Percentiles rank a stretch among this genome's conserved stretches.
These are phyloP conservation scores for Cygnus atratus DNA, from an alignment of 2,113 vertebrate species.

Conservation along the genomic window DNA sequence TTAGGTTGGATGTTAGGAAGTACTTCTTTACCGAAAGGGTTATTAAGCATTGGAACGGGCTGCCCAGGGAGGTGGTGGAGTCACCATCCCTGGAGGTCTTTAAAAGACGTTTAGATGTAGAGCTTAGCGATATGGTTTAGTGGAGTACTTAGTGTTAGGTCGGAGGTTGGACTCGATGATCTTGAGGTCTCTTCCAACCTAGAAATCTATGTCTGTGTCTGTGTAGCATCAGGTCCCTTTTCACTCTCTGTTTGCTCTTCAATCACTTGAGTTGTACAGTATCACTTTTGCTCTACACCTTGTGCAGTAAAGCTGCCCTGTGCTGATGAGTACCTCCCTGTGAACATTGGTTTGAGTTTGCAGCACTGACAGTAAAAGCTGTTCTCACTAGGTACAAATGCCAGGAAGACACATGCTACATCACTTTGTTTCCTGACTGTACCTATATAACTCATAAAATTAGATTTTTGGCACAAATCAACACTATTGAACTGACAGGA, in stretches of 20 bases:
- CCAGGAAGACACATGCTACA: conserved; percentile 30
- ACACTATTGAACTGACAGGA: not conserved
- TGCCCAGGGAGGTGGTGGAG: too few relatives aligned
- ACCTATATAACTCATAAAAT: conserved; percentile 13
- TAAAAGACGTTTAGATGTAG: too few relatives aligned
- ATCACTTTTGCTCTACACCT: not conserved
- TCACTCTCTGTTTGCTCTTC: not conserved
- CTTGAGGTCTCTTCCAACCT: too few relatives aligned
- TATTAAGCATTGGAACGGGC: too few relatives aligned
- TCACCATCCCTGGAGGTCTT: too few relatives aligned
- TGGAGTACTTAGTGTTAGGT: too few relatives aligned
- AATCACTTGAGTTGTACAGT: not conserved
- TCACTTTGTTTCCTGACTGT: conserved; percentile 5
- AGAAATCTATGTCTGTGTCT: too few relatives aligned
- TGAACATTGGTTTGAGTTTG: not conserved
- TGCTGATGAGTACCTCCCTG: not conserved
- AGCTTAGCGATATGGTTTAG: too few relatives aligned
- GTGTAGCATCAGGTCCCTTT: not conserved
- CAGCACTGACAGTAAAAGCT: conserved; percentile 13
- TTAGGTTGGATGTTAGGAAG: too few relatives aligned
- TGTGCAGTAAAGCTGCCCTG: not conserved
- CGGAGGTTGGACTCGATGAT: too few relatives aligned
- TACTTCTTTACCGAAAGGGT: too few relatives aligned
- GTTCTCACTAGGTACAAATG: not conserved
- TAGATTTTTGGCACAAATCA: conserved; percentile 21